Evolutionary conservation across 2,888 invertebrate species (phyloP).

Genomic region (Cephus rjabovi): DNA sequence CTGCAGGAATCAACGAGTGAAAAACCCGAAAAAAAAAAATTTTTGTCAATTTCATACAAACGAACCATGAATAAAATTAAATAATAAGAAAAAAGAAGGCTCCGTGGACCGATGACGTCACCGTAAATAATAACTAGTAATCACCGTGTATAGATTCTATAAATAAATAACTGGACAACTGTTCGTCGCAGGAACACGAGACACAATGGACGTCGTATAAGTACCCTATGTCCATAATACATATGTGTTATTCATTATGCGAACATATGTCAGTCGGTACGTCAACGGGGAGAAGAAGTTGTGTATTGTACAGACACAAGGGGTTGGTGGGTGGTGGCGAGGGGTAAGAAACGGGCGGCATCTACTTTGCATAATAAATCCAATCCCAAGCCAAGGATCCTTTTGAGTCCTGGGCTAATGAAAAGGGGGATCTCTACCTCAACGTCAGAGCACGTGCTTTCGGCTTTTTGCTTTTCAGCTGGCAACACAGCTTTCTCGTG

Average conservation of each 20-base stretch:
- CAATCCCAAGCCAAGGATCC: constrained; percentile 34
- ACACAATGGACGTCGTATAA: neutral
- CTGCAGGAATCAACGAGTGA: neutral
- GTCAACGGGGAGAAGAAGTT: constrained; percentile 30
- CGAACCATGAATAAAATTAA: neutral
- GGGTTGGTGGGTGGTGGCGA: constrained; percentile 24
- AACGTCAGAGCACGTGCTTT: constrained; percentile 39
- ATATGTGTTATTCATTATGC: constrained; percentile 37
- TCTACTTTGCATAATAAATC: constrained; percentile 46
- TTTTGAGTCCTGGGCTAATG: constrained; percentile 37
- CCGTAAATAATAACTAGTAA: neutral
- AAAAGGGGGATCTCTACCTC: constrained; percentile 16
- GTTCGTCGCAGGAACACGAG: neutral
- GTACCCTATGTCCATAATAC: neutral
- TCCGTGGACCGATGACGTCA: neutral
- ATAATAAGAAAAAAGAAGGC: neutral
- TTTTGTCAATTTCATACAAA: neutral
- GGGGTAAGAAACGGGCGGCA: constrained; percentile 14
- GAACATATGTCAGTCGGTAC: constrained; percentile 20
- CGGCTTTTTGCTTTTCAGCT: constrained; percentile 31
- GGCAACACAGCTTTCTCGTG: constrained; percentile 25
- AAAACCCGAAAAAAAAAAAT: too few relatives aligned
- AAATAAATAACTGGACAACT: neutral
- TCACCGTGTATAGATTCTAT: neutral
- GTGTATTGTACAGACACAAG: constrained; percentile 37